A percentile compares a stretch with the other conserved stretches of the same genome.
These are phyloP conservation scores for Botia kubotai DNA, from an alignment of 2,797 vertebrate species.

Conservation along the genomic window DNA sequence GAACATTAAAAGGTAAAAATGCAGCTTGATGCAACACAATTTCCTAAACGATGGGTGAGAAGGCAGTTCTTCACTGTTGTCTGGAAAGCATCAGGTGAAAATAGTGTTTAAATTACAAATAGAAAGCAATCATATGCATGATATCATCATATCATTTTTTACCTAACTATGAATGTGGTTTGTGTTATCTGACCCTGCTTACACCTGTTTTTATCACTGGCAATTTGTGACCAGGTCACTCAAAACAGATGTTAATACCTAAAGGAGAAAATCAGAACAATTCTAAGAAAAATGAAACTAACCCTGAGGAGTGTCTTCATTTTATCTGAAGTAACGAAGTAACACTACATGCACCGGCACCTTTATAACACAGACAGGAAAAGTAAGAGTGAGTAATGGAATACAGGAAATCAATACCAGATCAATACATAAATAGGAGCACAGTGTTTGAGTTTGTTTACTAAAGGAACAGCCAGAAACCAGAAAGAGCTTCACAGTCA, in stretches of 20 bases:
- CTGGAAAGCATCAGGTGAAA: too few relatives aligned
- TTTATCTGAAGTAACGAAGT: constrained; percentile 16
- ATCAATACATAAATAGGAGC: constrained; percentile 59
- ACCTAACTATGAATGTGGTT: too few relatives aligned
- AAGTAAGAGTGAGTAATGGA: constrained; percentile 38
- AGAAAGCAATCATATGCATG: too few relatives aligned
- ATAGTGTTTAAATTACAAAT: too few relatives aligned
- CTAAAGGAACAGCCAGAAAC: constrained; percentile 44
- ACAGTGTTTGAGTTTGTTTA: constrained; percentile 49
- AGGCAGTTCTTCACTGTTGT: too few relatives aligned
- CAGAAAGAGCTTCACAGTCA: constrained; percentile 29
- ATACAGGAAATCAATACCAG: constrained; percentile 53
- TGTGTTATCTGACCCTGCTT: too few relatives aligned
- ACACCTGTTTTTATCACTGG: too few relatives aligned
- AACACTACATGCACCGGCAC: constrained; percentile 38
- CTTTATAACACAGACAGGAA: constrained; percentile 41
- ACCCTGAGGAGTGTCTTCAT: constrained; percentile 17
- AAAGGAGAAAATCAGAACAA: not conserved
- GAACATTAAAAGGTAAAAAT: too few relatives aligned
- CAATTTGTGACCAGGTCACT: too few relatives aligned
- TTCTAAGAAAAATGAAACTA: not conserved
- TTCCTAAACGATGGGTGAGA: not conserved
- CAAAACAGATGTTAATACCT: too few relatives aligned
- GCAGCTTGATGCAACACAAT: too few relatives aligned
- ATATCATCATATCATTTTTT: too few relatives aligned